Evolutionary conservation across 2,888 invertebrate genomes (phyloP).

Genomic region (Drosophila robusta): DNA sequence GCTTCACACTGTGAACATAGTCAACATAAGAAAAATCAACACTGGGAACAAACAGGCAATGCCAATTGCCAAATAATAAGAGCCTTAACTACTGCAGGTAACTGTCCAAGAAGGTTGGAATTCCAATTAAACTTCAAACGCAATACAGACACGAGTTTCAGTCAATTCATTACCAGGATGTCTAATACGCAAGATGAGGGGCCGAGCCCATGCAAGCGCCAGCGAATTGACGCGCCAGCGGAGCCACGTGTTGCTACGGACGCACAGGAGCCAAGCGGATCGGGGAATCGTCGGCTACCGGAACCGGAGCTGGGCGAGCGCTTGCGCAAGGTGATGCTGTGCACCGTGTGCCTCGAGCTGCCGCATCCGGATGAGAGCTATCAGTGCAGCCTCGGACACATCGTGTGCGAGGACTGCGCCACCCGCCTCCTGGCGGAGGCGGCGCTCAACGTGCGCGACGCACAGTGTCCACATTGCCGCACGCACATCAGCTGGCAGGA

Average conservation of each 20-base stretch:
- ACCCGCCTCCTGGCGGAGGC: conserved; percentile 49
- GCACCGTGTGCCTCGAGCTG: conserved; percentile 51
- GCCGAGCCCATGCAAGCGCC: conserved; percentile 8
- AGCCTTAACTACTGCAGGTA: background rate
- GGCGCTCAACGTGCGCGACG: background rate
- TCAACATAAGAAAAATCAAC: conserved; percentile 14
- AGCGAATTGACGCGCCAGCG: background rate
- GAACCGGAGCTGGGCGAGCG: conserved; percentile 40
- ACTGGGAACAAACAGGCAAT: conserved; percentile 1
- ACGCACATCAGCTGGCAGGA: conserved; percentile 29
- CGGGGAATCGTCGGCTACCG: background rate
- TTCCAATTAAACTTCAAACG: background rate
- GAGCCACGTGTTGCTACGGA: background rate
- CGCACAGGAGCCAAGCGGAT: background rate
- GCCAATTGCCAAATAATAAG: background rate
- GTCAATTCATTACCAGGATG: conserved; percentile 4
- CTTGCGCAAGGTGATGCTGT: conserved; percentile 42
- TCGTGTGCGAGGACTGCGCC: conserved; percentile 47
- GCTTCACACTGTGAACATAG: background rate
- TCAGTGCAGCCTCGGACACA: conserved; percentile 53
- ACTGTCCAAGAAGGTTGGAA: background rate
- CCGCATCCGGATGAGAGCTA: conserved; percentile 46
- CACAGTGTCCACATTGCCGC: conserved; percentile 48
- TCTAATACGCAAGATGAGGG: background rate
- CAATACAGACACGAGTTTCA: background rate